A percentile compares a stretch with the other conserved stretches of the same genome.
Evolutionary conservation across 2,113 vertebrate species (phyloP).

Genomic region (Sinosuthora webbiana): DNA sequence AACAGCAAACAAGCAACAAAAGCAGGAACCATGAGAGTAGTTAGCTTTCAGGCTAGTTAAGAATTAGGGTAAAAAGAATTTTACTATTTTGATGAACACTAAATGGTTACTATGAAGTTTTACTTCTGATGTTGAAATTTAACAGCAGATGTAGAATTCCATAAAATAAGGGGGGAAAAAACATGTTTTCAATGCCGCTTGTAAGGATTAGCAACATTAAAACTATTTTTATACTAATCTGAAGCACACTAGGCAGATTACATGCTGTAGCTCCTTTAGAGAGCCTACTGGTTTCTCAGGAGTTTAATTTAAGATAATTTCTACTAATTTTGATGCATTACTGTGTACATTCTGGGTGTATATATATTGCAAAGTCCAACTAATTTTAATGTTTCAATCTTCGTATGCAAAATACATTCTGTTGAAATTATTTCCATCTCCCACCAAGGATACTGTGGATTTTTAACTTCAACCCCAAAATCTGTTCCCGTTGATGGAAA

Average conservation of each 20-base stretch:
- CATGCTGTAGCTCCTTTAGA: not conserved
- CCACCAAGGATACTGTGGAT: not conserved
- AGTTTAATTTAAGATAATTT: not conserved
- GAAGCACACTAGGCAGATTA: not conserved
- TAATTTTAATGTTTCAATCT: not conserved
- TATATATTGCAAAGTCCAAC: not conserved
- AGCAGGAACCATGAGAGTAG: not conserved
- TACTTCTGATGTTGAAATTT: not conserved
- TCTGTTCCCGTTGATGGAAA: not conserved
- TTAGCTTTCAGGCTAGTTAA: not conserved
- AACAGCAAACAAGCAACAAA: not conserved
- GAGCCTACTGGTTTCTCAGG: not conserved
- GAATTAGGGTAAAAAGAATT: not conserved
- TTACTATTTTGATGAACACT: not conserved
- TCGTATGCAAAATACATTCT: not conserved
- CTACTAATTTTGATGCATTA: not conserved
- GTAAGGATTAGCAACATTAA: constrained; percentile 5
- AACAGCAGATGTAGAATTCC: not conserved
- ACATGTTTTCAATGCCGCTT: not conserved
- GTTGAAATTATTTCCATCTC: not conserved
- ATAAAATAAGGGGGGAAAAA: not conserved
- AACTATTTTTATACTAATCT: constrained; percentile 15
- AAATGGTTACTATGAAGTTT: not conserved
- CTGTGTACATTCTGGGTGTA: not conserved
- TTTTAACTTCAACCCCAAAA: not conserved